These are phyloP conservation scores for Neodiprion fabricii DNA, from an alignment of 1,140 invertebrate species.

Conservation along the genomic window DNA sequence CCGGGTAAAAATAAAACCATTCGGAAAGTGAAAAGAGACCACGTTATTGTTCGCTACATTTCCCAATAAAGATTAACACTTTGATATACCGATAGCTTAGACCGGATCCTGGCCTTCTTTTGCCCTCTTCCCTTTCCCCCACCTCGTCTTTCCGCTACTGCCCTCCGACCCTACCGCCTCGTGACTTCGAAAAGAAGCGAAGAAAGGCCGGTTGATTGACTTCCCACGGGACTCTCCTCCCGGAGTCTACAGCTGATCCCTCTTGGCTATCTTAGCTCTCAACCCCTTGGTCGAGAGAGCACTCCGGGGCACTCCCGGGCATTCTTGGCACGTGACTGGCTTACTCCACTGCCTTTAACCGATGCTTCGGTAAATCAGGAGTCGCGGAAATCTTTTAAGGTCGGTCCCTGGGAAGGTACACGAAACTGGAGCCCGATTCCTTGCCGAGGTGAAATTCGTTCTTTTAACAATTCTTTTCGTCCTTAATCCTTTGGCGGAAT, in stretches of 20 bases:
- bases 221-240: slow-evolving; percentile 56
- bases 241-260: slow-evolving; percentile 59
- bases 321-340: slow-evolving; percentile 43
- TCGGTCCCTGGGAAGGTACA: neutral
- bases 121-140: slow-evolving; percentile 32
- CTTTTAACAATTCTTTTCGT: no score
- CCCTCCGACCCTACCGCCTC: slow-evolving; percentile 36
- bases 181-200: slow-evolving; percentile 34
- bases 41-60: neutral
- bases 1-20: no score
- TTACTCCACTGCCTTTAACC: slow-evolving; percentile 31
- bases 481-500: neutral
- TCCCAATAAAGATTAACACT: slow-evolving; percentile 7
- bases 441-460: neutral
- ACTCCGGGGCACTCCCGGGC: slow-evolving; percentile 34
- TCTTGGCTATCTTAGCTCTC: slow-evolving; percentile 45
- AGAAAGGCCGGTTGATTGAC: slow-evolving; percentile 62
- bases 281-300: slow-evolving; percentile 36
- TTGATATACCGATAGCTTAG: slow-evolving; percentile 7
- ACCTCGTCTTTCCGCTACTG: slow-evolving; percentile 34
- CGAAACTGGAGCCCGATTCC: neutral
- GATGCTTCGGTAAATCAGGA: slow-evolving; percentile 4
- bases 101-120: slow-evolving; percentile 1
- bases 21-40: neutral
- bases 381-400: slow-evolving; percentile 4